Evolutionary conservation across 2,888 invertebrate species (phyloP).

Genomic region (Automeris io): DNA sequence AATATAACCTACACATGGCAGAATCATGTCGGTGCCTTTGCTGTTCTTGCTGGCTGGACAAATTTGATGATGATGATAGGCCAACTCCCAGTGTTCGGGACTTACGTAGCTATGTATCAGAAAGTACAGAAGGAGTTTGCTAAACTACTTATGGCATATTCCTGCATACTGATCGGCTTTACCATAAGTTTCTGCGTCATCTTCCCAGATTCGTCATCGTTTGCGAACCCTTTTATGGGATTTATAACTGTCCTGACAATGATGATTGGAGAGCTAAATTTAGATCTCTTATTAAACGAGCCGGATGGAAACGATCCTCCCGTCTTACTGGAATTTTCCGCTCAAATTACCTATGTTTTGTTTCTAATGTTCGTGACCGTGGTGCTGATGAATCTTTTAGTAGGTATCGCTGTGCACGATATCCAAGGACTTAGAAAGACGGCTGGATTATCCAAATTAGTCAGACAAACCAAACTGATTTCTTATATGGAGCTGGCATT

Average conservation of each 20-base stretch:
- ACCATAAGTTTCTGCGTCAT: conserved; percentile 93
- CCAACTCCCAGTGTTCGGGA: conserved; percentile 90
- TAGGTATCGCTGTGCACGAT: conserved; percentile 92
- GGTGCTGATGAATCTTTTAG: conserved; percentile 89
- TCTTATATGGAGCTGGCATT: conserved; percentile 89
- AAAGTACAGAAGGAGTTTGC: conserved; percentile 92
- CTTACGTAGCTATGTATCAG: conserved; percentile 94
- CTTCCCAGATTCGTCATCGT: conserved; percentile 88
- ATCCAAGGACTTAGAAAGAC: conserved; percentile 91
- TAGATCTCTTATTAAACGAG: conserved; percentile 85
- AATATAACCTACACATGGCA: conserved; percentile 87
- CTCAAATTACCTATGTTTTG: conserved; percentile 87
- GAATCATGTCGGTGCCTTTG: conserved; percentile 91
- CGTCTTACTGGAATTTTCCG: conserved; percentile 86
- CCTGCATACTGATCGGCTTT: conserved; percentile 89
- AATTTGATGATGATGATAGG: conserved; percentile 95
- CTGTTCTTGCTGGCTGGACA: conserved; percentile 91
- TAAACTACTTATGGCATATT: conserved; percentile 90
- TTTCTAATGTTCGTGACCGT: conserved; percentile 90
- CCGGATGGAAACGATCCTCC: conserved; percentile 87
- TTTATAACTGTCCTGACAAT: conserved; percentile 90
- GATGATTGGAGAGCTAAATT: conserved; percentile 92
- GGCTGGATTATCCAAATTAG: conserved; percentile 88
- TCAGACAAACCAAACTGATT: conserved; percentile 90
- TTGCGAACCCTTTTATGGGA: conserved; percentile 90